Percentiles rank a stretch among this genome's conserved stretches.
phyloP scores from a whole-genome alignment of 1,140 invertebrate species.

The Drosophila rufa region DNA sequence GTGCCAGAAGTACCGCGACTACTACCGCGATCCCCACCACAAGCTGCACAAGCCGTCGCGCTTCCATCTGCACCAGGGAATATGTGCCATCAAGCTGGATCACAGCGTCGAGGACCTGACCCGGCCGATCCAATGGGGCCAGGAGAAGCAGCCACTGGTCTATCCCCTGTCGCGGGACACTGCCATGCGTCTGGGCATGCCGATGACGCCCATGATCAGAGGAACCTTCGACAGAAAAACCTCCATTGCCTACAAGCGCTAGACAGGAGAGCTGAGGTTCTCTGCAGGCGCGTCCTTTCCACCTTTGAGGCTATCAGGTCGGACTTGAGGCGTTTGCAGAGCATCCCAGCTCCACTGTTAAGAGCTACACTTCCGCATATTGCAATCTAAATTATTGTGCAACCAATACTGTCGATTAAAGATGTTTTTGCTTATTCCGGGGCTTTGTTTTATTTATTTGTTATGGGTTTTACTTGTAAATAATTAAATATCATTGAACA shows the following conservation, averaged over 20 bases:
- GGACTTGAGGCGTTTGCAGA: neutral
- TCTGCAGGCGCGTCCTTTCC: neutral
- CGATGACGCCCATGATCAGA: conserved; percentile 9
- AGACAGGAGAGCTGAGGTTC: conserved; percentile 4
- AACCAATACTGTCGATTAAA: neutral
- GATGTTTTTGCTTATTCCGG: neutral
- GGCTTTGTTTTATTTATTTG: neutral
- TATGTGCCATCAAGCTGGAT: conserved; percentile 62
- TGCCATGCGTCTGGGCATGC: conserved; percentile 45
- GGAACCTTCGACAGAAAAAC: conserved; percentile 31
- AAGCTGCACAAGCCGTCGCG: conserved; percentile 49
- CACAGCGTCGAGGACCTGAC: conserved; percentile 34
- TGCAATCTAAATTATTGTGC: conserved; percentile 3
- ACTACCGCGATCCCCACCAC: conserved; percentile 74
- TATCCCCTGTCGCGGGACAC: conserved; percentile 37
- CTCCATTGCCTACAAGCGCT: conserved; percentile 60
- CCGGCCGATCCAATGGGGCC: conserved; percentile 42
- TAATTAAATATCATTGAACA: too few species aligned
- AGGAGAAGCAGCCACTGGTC: conserved; percentile 36
- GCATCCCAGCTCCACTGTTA: neutral
- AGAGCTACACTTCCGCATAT: too few species aligned
- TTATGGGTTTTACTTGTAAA: too few species aligned
- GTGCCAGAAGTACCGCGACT: conserved; percentile 72
- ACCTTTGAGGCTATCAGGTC: too few species aligned
- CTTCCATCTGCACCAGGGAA: conserved; percentile 49